Evolutionary conservation across 2,888 invertebrate genomes (phyloP), one percentile per base, ranked within the genome.

Genomic region (Acanthopleura granulata): DNA sequence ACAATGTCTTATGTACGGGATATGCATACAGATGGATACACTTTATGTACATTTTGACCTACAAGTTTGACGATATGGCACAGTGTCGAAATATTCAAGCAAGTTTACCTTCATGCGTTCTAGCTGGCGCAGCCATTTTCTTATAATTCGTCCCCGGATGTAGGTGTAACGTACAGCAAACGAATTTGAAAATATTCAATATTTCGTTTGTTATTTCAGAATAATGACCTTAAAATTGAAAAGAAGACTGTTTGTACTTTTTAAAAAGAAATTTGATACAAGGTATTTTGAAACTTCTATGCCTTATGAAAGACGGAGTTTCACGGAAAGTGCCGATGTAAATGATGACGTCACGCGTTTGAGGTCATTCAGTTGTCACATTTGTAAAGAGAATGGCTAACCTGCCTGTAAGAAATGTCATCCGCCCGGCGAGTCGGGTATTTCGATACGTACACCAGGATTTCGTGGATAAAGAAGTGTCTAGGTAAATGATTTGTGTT

Each of bases 51-150:
- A 6, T 40, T 40, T 40, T 40, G 40, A 3, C 9, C 4, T 40
- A 40, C 40, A 40, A 40, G 40, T 9, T 9, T 40, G 3, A 40
- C 3, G 40, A 6, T 40, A 40, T 40, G 9, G 40, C 40, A 40
- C 40, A 40, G 40, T 40, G 40, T 40, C 4, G 9, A 40, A 40
- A 40, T 40, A 40, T 40, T 40, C 40, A 40, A 40, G 40, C 40
- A 40, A 6, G 29, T 27, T 69, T 79, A 84, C 85, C 85, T 81
- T 85, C 85, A 72, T 84, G 82, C 40, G 84, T 84, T 77, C 66
- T 22, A 3, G 66, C 66, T 66, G 81, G 81, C 49, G 85, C 84
- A 51, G 85, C 84, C 85, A 85, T 85, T 77, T 83, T 84, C 40
- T 61, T 18, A 40, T 73, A 12, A 27, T 27, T 27, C 16, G 29